These are phyloP conservation scores for Lophius piscatorius DNA, from an alignment of 2,113 vertebrate species.

Conservation along the genomic window DNA sequence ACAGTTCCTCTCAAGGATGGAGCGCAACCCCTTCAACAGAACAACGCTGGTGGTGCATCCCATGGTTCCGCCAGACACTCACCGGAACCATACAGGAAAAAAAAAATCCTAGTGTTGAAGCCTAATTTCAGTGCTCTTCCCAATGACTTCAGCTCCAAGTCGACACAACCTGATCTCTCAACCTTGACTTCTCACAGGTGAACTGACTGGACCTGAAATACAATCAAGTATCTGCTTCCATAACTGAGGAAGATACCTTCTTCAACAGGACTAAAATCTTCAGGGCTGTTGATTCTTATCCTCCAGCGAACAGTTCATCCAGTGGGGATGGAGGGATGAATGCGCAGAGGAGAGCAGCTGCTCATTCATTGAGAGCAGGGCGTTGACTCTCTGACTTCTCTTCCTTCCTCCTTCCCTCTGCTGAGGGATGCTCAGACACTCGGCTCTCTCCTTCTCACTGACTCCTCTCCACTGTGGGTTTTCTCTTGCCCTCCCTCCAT, in stretches of 20 bases:
- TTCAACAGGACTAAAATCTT: no score
- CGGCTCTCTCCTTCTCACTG: conserved; percentile 18
- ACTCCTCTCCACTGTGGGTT: neutral
- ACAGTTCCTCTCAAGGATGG: conserved; percentile 91
- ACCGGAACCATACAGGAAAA: no score
- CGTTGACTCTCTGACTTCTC: conserved; percentile 62
- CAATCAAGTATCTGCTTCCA: no score
- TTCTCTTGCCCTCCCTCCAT: conserved; percentile 11
- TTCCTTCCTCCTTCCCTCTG: conserved; percentile 37
- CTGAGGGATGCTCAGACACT: conserved; percentile 37
- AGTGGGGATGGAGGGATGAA: conserved; percentile 51
- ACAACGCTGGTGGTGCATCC: conserved; percentile 93
- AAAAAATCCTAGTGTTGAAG: no score
- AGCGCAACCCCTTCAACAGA: conserved; percentile 90
- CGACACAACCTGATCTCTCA: conserved; percentile 1
- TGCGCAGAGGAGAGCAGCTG: conserved; percentile 41
- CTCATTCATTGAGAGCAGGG: conserved; percentile 64
- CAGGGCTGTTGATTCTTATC: conserved; percentile 18
- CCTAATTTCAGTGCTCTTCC: neutral
- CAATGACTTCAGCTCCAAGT: no score
- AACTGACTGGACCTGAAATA: no score
- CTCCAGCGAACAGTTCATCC: no score
- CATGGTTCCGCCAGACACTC: conserved; percentile 83
- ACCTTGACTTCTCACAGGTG: conserved; percentile 6
- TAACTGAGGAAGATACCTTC: no score